Evolutionary conservation across 2,113 vertebrate genomes (phyloP), one percentile per base, ranked within the genome.

Genomic region (Arvicanthis niloticus): DNA sequence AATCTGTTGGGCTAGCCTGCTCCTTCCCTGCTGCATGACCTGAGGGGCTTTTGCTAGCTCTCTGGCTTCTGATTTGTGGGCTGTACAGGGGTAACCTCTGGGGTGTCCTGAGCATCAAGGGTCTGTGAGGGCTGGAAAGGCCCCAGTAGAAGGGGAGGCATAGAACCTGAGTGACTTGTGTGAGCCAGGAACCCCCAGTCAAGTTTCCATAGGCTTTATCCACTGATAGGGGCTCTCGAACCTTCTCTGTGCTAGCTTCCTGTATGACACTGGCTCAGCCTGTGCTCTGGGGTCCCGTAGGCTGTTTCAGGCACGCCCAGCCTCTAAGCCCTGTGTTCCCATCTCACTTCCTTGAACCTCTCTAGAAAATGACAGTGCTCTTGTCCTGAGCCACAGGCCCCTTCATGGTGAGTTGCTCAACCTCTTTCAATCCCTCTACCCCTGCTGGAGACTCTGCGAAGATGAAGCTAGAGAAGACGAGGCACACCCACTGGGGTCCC

Each of bases 181-280:
- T n/a, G 9, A 48, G 45, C 16, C 11, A 16, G 22, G 51, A 73
- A 7, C 17, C 26, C 34, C 13, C 22, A 13, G 9, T 31, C 34
- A 40, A 9, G 4, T 9, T 62, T 76, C 87, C 31, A 15, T 12
- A 42, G 34, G 24, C 22, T 0, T 5, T n/a, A 5, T 0, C 48
- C 48, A 17, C n/a, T 19, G 4, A 19, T 9, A 17, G 5, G 29
- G 40, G 82, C 53, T 80, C 22, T 1, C 21, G 70, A 12, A 21
- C 22, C 78, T 7, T 42, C 7, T 5, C 17, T n/a, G 3, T 31
- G 45, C 48, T 29, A 19, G 13, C 24, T 42, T n/a, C 53, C 60
- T 48, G 2, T 0, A 0, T 9, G 56, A 24, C 2, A 7, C 60
- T 37, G 65, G 15, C 21, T 0, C 9, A 75, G 26, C 42, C 77